Evolutionary conservation across 2,797 vertebrate species (phyloP).

Genomic region (Gallirallus australis): DNA sequence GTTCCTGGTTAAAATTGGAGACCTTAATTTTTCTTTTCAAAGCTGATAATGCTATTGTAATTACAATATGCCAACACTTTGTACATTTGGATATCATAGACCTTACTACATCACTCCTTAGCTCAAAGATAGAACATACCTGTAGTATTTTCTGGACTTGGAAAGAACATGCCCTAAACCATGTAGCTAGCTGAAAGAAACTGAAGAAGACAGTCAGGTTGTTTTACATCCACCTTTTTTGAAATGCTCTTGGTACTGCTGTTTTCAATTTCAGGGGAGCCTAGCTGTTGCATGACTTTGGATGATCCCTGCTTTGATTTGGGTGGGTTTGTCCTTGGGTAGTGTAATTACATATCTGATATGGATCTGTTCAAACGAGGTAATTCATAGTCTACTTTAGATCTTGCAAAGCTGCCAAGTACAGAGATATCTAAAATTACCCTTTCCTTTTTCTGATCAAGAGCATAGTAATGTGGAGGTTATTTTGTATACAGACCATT

Average conservation of each 20-base stretch:
- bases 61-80: neutral
- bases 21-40: constrained; percentile 2
- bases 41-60: neutral
- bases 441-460: constrained; percentile 74
- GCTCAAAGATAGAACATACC: neutral
- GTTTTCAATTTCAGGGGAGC: constrained; percentile 74
- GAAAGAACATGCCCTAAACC: neutral
- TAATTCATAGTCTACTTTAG: constrained; percentile 76
- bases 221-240: constrained; percentile 52
- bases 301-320: constrained; percentile 81
- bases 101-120: neutral
- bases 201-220: neutral
- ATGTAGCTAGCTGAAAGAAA: constrained; percentile 24
- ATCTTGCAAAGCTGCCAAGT: constrained; percentile 77
- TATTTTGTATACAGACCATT: constrained; percentile 69
- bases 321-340: constrained; percentile 75
- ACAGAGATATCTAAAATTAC: constrained; percentile 77
- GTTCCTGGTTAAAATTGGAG: neutral
- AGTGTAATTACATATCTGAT: constrained; percentile 78
- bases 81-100: constrained; percentile 18
- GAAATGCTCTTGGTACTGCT: neutral
- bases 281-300: constrained; percentile 40
- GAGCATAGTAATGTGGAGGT: constrained; percentile 28
- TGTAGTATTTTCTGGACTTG: constrained; percentile 12
- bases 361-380: constrained; percentile 78